These are phyloP conservation scores for Listronotus oregonensis DNA, from an alignment of 1,140 invertebrate genomes.

Conservation along the genomic window DNA sequence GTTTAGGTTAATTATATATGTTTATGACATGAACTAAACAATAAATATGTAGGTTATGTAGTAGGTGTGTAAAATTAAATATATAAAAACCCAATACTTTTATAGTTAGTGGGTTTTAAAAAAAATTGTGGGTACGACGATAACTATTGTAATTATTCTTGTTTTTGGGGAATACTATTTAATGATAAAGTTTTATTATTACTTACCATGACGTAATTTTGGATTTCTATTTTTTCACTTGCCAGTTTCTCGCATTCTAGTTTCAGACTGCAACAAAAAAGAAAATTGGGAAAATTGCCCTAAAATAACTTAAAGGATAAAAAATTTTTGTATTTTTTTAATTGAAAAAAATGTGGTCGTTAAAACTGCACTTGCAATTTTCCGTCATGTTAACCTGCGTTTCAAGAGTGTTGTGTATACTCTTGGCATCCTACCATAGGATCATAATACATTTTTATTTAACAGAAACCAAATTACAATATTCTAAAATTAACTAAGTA, in stretches of 20 bases:
- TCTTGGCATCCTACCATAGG: no score
- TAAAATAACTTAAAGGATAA: no score
- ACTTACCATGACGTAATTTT: slow-evolving; percentile 98
- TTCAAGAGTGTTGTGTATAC: no score
- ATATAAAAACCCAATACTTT: neutral
- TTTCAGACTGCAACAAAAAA: slow-evolving; percentile 73
- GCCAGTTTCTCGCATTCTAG: slow-evolving; percentile 95
- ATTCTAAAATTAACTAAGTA: no score
- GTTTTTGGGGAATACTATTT: no score
- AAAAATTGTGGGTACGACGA: neutral
- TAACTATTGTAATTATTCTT: neutral
- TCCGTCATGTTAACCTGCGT: no score
- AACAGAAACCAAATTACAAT: no score
- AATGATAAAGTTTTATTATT: slow-evolving; percentile 19
- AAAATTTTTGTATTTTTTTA: no score
- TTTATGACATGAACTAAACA: slow-evolving; percentile 6
- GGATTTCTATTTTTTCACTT: slow-evolving; percentile 98
- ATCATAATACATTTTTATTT: no score
- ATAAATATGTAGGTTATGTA: slow-evolving; percentile 13
- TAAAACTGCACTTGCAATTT: no score
- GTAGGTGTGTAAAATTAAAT: slow-evolving; percentile 9
- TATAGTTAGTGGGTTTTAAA: neutral
- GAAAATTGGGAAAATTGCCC: no score
- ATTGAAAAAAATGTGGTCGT: no score
- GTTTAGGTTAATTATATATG: neutral